These are phyloP conservation scores for Acholoe squamosa DNA, from an alignment of 2,888 invertebrate species.

Conservation along the genomic window DNA sequence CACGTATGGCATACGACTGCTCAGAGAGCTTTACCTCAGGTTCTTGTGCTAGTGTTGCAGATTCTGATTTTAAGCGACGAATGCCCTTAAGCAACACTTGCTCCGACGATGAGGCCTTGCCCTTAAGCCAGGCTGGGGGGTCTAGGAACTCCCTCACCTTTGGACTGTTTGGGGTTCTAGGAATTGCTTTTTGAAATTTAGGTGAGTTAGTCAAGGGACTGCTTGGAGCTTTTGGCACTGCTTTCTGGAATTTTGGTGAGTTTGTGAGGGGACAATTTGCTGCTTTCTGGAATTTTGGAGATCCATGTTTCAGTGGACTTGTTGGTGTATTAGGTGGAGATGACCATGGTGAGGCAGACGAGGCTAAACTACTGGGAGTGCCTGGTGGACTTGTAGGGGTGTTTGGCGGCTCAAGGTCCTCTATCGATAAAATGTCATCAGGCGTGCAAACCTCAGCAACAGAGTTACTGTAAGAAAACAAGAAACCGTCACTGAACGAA, in stretches of 20 bases:
- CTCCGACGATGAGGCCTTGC: not conserved
- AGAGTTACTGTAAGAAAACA: conserved; percentile 43
- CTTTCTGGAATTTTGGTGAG: not conserved
- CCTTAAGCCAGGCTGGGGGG: not conserved
- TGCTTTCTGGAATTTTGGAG: conserved; percentile 11
- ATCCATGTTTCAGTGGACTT: not conserved
- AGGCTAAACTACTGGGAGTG: not conserved
- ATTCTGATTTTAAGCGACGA: not conserved
- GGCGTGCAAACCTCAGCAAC: not conserved
- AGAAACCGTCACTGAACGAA: too few species aligned
- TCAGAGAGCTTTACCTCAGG: not conserved
- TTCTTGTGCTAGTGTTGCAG: not conserved
- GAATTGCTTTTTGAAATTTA: not conserved
- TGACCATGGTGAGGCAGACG: not conserved
- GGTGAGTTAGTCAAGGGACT: not conserved
- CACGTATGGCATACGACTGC: not conserved
- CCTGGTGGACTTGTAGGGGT: conserved; percentile 19
- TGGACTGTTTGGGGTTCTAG: not conserved
- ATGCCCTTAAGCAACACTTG: not conserved
- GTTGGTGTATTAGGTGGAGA: conserved; percentile 50
- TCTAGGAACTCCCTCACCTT: conserved; percentile 20
- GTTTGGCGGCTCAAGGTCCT: conserved; percentile 5
- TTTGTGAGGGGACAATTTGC: not conserved
- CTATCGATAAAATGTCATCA: not conserved
- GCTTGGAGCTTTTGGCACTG: not conserved